Evolutionary conservation across 2,113 vertebrate species (phyloP).

Genomic region (Festucalex cinctus): DNA sequence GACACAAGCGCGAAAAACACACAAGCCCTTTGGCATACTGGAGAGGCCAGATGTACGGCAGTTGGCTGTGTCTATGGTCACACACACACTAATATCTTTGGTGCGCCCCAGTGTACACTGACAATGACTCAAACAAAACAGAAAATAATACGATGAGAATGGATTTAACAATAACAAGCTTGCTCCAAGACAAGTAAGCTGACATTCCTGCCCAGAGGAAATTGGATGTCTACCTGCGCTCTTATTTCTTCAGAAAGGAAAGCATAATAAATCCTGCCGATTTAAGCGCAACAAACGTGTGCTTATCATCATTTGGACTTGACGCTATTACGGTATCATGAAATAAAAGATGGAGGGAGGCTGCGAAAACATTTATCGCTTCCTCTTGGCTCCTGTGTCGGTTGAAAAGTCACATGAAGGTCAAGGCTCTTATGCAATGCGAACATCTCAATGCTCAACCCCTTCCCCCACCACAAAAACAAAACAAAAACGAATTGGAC

Average conservation of each 20-base stretch:
- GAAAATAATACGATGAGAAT: constrained; percentile 1
- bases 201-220: not conserved
- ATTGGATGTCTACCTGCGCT: constrained; percentile 18
- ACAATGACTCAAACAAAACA: constrained; percentile 1
- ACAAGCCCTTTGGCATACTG: constrained; percentile 33
- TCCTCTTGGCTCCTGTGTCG: constrained; percentile 7
- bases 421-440: constrained; percentile 15
- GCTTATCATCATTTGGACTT: constrained; percentile 11
- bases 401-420: constrained; percentile 7
- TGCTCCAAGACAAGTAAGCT: constrained; percentile 3
- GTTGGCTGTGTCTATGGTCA: constrained; percentile 10
- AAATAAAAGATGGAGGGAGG: constrained; percentile 1
- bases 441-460: not conserved
- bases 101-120: not conserved
- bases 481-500: not conserved
- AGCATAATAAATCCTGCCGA: constrained; percentile 14
- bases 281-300: not conserved
- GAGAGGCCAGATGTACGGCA: constrained; percentile 52
- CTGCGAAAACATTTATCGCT: not conserved
- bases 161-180: not conserved
- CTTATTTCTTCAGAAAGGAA: constrained; percentile 5
- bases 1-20: constrained; percentile 13
- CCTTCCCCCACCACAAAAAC: too few relatives aligned
- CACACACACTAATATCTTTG: constrained; percentile 3
- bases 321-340: not conserved